Evolutionary conservation across 2,797 vertebrate genomes (phyloP).

Genomic region (Fistularia commersonii): DNA sequence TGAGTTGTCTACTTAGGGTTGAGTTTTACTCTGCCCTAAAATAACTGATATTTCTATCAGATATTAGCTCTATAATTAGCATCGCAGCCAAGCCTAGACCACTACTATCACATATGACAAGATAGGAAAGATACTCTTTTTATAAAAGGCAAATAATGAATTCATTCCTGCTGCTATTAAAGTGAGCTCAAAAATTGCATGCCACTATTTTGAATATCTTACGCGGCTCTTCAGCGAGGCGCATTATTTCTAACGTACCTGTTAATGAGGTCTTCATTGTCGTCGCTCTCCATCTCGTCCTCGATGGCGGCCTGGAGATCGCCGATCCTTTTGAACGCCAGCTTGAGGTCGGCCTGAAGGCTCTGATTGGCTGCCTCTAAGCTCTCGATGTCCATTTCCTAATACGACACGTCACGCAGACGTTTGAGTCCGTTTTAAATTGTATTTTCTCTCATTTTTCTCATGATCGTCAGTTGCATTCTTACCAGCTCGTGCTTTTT

Average conservation of each 20-base stretch:
- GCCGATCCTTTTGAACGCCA: slow-evolving; percentile 97
- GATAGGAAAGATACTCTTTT: too few species aligned
- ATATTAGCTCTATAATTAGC: too few species aligned
- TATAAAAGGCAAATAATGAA: neutral
- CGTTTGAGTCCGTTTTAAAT: neutral
- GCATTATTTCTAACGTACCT: slow-evolving; percentile 72
- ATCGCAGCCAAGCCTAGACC: too few species aligned
- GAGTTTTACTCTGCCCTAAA: too few species aligned
- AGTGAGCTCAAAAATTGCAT: neutral
- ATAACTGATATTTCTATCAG: too few species aligned
- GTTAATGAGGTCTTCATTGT: slow-evolving; percentile 96
- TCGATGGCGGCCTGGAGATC: slow-evolving; percentile 97
- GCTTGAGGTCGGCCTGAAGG: slow-evolving; percentile 92
- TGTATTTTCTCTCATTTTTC: neutral
- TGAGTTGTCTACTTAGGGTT: too few species aligned
- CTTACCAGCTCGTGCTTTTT: slow-evolving; percentile 95
- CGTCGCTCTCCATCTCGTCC: slow-evolving; percentile 98
- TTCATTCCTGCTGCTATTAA: neutral
- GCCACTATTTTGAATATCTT: too few species aligned
- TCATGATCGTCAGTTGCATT: neutral
- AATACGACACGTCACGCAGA: neutral
- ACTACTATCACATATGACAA: too few species aligned
- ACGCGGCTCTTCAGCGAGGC: too few species aligned
- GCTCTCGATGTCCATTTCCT: slow-evolving; percentile 98
- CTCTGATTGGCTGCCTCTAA: slow-evolving; percentile 97